Evolutionary conservation across 2,888 invertebrate species (phyloP), one percentile per base, ranked within the genome.

Genomic region (Agrenia bidenticulata): DNA sequence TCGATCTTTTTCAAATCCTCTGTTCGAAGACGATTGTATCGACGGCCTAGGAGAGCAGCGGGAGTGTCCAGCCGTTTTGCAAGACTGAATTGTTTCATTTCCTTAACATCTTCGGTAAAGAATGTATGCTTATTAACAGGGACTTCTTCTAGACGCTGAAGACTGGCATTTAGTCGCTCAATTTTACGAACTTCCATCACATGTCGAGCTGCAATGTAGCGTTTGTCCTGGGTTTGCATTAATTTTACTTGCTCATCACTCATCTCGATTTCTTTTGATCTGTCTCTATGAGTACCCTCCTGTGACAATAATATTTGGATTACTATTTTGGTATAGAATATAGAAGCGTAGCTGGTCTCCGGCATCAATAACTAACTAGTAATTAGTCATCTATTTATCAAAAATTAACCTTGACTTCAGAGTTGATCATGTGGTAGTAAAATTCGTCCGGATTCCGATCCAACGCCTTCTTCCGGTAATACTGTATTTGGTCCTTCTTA

Each of bases 371-470:
- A n/a, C n/a, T n/a, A n/a, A n/a, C n/a, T n/a, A n/a, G n/a, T n/a
- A n/a, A n/a, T n/a, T n/a, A n/a, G n/a, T n/a, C n/a, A n/a, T n/a
- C n/a, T n/a, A n/a, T n/a, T n/a, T n/a, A n/a, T n/a, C n/a, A n/a
- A n/a, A n/a, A n/a, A n/a, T n/a, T n/a, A 32, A 81, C 82, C 69
- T 84, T 80, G 0, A 89, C 81, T 80, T 88, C 87, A 0, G 94
- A 90, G 79, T 92, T 94, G 64, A 94, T 87, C 97, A 98, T 98
- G 79, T 96, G 95, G 82, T 92, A 94, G 80, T 97, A 92, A 82
- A 97, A 99, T 80, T 99, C 99, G 87, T 99, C 97, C 0, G 96
- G 95, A 83, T 99, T 99, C 79, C 89, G 92, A 78, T 95, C 90
- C 23, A 93, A 81, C 0, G 94, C 96, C 66, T 91, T 86, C 79